Percentiles rank a stretch among this genome's conserved stretches.
phyloP scores from a whole-genome alignment of 2,113 vertebrate genomes.

The Pedetes capensis region DNA sequence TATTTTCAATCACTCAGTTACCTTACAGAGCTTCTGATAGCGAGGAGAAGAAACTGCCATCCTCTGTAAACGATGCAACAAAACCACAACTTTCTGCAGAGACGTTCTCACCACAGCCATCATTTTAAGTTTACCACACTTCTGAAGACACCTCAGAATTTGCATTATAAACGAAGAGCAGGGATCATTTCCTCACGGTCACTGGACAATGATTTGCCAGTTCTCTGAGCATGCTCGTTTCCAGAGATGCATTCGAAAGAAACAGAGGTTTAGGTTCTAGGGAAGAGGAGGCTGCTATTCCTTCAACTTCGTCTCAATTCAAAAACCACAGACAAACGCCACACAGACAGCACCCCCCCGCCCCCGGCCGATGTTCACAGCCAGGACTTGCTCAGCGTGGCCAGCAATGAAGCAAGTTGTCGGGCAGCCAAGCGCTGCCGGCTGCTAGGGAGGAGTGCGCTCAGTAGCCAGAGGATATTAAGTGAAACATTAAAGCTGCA shows the following conservation, averaged over 20 bases:
- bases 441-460: slow-evolving; percentile 70
- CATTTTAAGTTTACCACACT: slow-evolving; percentile 98
- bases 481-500: slow-evolving; percentile 81
- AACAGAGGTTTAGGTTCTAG: slow-evolving; percentile 78
- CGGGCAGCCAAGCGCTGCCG: slow-evolving; percentile 72
- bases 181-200: slow-evolving; percentile 89
- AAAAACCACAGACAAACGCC: slow-evolving; percentile 58
- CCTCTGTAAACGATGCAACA: slow-evolving; percentile 98
- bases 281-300: slow-evolving; percentile 77
- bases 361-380: slow-evolving; percentile 66
- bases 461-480: slow-evolving; percentile 80
- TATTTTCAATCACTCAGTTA: slow-evolving; percentile 82
- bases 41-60: slow-evolving; percentile 99
- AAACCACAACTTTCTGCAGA: slow-evolving; percentile 99
- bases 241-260: slow-evolving; percentile 81
- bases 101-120: slow-evolving; percentile 99
- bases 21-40: slow-evolving; percentile 99
- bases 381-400: slow-evolving; percentile 56
- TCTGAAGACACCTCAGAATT: slow-evolving; percentile 94
- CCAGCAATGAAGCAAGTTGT: slow-evolving; percentile 77
- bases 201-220: slow-evolving; percentile 89
- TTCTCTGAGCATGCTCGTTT: slow-evolving; percentile 89
- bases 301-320: slow-evolving; percentile 82
- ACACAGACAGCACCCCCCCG: slow-evolving; percentile 65
- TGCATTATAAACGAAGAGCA: slow-evolving; percentile 96